A percentile compares a stretch with the other conserved stretches of the same genome.
These are phyloP conservation scores for Salvelinus namaycush DNA, from an alignment of 2,113 vertebrate species.

Conservation along the genomic window DNA sequence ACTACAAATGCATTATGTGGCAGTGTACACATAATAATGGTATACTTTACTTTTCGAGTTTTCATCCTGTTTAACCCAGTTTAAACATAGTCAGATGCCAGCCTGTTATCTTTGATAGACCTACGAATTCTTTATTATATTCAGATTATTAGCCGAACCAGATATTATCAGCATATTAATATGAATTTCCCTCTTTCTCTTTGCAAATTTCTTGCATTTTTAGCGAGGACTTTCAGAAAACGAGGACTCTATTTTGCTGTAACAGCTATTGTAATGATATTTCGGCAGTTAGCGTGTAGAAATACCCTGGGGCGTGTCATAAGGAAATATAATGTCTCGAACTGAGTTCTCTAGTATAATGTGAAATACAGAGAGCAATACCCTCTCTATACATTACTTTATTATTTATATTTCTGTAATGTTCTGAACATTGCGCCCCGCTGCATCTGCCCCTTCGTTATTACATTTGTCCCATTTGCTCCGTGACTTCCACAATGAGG, in stretches of 20 bases:
- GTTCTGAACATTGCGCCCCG: not conserved
- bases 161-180: slow-evolving; percentile 46
- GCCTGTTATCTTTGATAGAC: slow-evolving; percentile 56
- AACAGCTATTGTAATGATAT: slow-evolving; percentile 46
- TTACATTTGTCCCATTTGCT: slow-evolving; percentile 42
- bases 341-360: slow-evolving; percentile 20
- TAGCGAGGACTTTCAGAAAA: not conserved
- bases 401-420: not conserved
- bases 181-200: slow-evolving; percentile 48
- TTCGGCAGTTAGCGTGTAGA: slow-evolving; percentile 44
- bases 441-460: slow-evolving; percentile 17
- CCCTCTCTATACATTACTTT: not conserved
- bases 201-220: slow-evolving; percentile 3
- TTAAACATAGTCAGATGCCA: slow-evolving; percentile 61
- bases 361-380: slow-evolving; percentile 16
- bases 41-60: slow-evolving; percentile 57
- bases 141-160: slow-evolving; percentile 44
- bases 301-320: slow-evolving; percentile 6
- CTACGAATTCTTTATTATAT: slow-evolving; percentile 46
- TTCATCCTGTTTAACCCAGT: slow-evolving; percentile 47
- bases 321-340: not conserved
- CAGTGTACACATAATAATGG: slow-evolving; percentile 76
- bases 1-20: slow-evolving; percentile 63
- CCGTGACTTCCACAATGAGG: slow-evolving; percentile 61
- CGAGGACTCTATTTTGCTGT: not conserved